Evolutionary conservation across 1,140 invertebrate genomes (phyloP).

Genomic region (Diorhabda sublineata): DNA sequence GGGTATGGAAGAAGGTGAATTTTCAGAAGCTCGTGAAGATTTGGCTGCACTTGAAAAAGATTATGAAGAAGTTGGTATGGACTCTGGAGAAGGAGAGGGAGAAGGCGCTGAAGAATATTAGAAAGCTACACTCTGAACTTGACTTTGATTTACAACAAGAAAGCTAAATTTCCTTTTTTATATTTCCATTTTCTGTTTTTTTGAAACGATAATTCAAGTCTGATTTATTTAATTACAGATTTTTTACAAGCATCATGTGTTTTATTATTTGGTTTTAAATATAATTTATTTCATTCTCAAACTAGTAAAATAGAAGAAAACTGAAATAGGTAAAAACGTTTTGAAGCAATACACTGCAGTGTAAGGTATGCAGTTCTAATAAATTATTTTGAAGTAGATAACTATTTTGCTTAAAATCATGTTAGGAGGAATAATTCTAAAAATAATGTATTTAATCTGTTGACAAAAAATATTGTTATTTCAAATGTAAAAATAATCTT

Average conservation of each 20-base stretch:
- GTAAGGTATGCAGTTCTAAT: too few relatives aligned
- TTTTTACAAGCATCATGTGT: conserved; percentile 18
- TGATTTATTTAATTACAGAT: conserved; percentile 18
- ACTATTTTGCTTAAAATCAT: too few relatives aligned
- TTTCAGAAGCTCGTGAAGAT: conserved; percentile 81
- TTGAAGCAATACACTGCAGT: too few relatives aligned
- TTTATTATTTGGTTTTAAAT: conserved; percentile 12
- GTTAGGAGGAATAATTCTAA: too few relatives aligned
- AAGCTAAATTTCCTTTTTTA: conserved; percentile 5
- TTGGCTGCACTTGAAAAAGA: conserved; percentile 76
- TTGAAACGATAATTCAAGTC: conserved; percentile 13
- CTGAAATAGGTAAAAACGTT: too few relatives aligned
- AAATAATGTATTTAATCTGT: too few relatives aligned
- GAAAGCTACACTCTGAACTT: conserved; percentile 4
- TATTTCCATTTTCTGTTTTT: conserved; percentile 4
- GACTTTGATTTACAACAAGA: conserved; percentile 11
- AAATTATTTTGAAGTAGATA: too few relatives aligned
- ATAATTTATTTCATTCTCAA: background rate
- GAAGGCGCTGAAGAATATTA: conserved; percentile 44
- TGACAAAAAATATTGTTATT: too few relatives aligned
- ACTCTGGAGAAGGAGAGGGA: conserved; percentile 41
- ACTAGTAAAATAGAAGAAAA: too few relatives aligned
- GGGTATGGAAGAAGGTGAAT: conserved; percentile 78
- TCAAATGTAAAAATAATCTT: too few relatives aligned
- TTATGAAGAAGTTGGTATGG: conserved; percentile 57